These are phyloP conservation scores for Conus canariensis DNA, from an alignment of 2,888 invertebrate genomes.

Conservation along the genomic window DNA sequence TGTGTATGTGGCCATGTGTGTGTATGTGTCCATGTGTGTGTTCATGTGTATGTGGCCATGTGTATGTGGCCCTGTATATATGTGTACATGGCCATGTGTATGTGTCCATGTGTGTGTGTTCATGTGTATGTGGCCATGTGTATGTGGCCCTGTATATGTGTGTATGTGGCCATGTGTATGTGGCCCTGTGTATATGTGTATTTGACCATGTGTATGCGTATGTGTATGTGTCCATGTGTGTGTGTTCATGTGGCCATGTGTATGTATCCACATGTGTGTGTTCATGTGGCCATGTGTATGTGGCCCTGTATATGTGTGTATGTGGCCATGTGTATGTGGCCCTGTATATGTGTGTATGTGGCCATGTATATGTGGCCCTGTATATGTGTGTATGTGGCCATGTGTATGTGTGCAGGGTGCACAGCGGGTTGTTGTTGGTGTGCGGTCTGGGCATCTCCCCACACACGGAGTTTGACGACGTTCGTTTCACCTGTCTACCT, in stretches of 20 bases:
- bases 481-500: conserved; percentile 63
- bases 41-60: not conserved
- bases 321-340: too few species aligned
- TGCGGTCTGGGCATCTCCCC: conserved; percentile 67
- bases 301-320: too few species aligned
- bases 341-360: too few species aligned
- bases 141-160: conserved; percentile 28
- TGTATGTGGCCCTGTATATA: too few species aligned
- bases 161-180: not conserved
- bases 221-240: too few species aligned
- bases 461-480: conserved; percentile 58
- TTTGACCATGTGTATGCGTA: too few species aligned
- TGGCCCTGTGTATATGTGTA: too few species aligned
- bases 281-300: too few species aligned
- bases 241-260: too few species aligned
- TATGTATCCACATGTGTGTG: too few species aligned
- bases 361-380: too few species aligned
- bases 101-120: not conserved
- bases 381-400: not conserved
- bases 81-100: not conserved
- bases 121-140: conserved; percentile 20
- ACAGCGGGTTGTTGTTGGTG: conserved; percentile 67
- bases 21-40: not conserved
- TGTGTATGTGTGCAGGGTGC: conserved; percentile 61
- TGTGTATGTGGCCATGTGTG: too few species aligned